Evolutionary conservation across 2,797 vertebrate species (phyloP).

Genomic region (Sebastes hubbsi): DNA sequence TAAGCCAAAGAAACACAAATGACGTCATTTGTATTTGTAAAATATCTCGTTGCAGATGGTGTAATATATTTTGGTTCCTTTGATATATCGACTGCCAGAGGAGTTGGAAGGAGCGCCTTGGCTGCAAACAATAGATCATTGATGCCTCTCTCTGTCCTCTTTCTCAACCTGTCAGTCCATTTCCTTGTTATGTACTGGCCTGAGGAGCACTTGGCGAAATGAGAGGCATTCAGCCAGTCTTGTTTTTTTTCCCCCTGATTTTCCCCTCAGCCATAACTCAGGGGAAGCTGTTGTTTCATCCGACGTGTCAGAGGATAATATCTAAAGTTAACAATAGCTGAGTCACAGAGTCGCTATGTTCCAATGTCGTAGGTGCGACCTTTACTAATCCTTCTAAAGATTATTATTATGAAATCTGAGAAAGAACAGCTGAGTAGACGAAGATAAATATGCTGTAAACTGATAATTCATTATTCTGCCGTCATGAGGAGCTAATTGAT

Average conservation of each 20-base stretch:
- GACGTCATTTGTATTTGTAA: slow-evolving; percentile 65
- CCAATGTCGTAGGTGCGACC: slow-evolving; percentile 3
- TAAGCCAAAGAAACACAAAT: slow-evolving; percentile 65
- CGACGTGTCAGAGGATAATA: slow-evolving; percentile 48
- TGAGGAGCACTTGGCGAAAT: slow-evolving; percentile 76
- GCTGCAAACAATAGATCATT: slow-evolving; percentile 76
- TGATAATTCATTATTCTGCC: not conserved
- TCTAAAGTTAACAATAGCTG: slow-evolving; percentile 51
- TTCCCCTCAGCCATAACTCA: slow-evolving; percentile 60
- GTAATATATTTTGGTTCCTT: slow-evolving; percentile 70
- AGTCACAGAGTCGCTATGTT: slow-evolving; percentile 15
- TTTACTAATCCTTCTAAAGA: slow-evolving; percentile 22
- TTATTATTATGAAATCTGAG: slow-evolving; percentile 4
- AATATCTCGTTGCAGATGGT: slow-evolving; percentile 62
- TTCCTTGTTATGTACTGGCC: slow-evolving; percentile 80
- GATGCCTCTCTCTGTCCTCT: slow-evolving; percentile 70
- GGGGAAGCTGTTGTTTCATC: slow-evolving; percentile 55
- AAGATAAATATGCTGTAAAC: not conserved
- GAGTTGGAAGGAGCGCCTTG: slow-evolving; percentile 58
- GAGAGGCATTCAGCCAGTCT: slow-evolving; percentile 67
- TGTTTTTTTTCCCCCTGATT: slow-evolving; percentile 49
- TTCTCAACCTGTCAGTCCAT: slow-evolving; percentile 78
- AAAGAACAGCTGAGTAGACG: not conserved
- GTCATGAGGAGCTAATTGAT: slow-evolving; percentile 3
- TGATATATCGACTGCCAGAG: slow-evolving; percentile 68